Evolutionary conservation across 2,113 vertebrate genomes (phyloP).

Genomic region (Panthera leo): DNA sequence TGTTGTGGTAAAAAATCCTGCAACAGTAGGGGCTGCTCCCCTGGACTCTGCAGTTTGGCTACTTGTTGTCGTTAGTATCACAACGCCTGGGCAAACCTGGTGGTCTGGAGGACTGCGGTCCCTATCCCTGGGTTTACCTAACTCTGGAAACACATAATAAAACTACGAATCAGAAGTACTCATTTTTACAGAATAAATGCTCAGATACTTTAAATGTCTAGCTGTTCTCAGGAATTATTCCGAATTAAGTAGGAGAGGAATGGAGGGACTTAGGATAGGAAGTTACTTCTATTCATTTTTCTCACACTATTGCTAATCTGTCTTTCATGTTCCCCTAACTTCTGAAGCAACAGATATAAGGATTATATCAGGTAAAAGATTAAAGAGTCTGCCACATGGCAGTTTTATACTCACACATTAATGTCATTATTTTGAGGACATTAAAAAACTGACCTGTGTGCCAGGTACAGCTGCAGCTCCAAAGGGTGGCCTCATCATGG

Average conservation of each 20-base stretch:
- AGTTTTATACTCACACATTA: background rate
- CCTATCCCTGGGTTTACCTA: background rate
- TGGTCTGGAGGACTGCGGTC: background rate
- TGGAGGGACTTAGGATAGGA: background rate
- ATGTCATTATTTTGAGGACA: background rate
- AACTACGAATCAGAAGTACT: background rate
- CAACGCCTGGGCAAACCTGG: background rate
- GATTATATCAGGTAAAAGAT: background rate
- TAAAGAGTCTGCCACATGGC: background rate
- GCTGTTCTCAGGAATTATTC: background rate
- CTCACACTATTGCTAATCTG: background rate
- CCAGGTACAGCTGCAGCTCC: constrained; percentile 89
- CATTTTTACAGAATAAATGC: background rate
- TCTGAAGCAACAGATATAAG: constrained; percentile 8
- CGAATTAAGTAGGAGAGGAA: background rate
- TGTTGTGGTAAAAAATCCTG: too few species aligned
- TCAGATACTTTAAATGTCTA: background rate
- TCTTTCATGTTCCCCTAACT: background rate
- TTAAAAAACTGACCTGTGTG: constrained; percentile 87
- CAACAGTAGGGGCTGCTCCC: background rate
- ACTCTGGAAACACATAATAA: background rate
- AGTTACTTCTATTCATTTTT: background rate
- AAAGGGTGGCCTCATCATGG: constrained; percentile 96
- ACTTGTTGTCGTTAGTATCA: background rate
- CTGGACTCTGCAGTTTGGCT: background rate